Base-by-base conservation (phyloP, 2,888 invertebrate genomes). In the Campopleginae sp. region DNA sequence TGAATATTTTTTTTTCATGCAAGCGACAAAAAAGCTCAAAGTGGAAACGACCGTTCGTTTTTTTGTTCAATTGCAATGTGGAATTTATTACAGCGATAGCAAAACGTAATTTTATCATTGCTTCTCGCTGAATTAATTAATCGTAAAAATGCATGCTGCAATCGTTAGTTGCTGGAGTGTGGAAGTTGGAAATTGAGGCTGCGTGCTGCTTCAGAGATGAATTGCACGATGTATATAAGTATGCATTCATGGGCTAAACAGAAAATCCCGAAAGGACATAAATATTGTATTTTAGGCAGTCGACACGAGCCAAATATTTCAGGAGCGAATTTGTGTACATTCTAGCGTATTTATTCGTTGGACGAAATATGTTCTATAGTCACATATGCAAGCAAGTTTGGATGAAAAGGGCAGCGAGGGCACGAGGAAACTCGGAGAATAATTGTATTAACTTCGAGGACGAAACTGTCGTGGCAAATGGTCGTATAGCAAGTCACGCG, bases 391-490 rank as follows among this genome's bases (percentile, higher is more conserved):
- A 19, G 65, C 51, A 66, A 54, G 85, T 72, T 74, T 74, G 19
- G 77, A 61, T 14, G 48, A 33, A 33, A 83, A 46, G 58, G 65
- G 14, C 27, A 27, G 27, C 58, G 58, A 63, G 81, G 68, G 44
- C 65, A 72, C 51, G 84, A 65, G 87, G 74, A 77, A 72, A 77
- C 86, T 85, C 86, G 84, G 85, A 86, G 85, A 86, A 84, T 86
- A 89, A 89, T 88, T 87, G 85, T 88, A 89, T 89, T 88, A 89
- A 88, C 87, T 88, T 85, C 27, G 68, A 81, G 86, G 86, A 87
- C 81, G 86, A 88, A 87, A 88, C 85, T 87, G 87, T 88, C 86
- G 82, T 79, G 70, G 75, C 79, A 71, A 33, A 75, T 78, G 66
- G 70, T 80, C 66, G 63, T 66, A 38, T 17, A 54, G 44, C 31